phyloP scores from a whole-genome alignment of 2,113 vertebrate species.

The Sorex araneus region DNA sequence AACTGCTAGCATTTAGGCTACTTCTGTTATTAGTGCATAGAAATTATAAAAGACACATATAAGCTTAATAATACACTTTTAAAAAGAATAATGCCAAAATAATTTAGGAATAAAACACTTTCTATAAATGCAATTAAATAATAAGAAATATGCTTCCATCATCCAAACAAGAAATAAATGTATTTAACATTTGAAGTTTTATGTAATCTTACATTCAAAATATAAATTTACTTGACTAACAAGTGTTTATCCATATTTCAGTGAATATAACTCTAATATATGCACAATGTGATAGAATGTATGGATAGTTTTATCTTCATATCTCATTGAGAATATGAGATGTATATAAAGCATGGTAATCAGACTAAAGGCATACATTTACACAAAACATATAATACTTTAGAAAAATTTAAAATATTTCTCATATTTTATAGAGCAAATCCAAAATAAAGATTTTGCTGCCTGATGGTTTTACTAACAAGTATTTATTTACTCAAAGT shows the following conservation, averaged over 20 bases:
- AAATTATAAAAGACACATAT: conserved; percentile 28
- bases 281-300: not conserved
- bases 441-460: conserved; percentile 21
- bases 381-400: conserved; percentile 64
- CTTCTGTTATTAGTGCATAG: not conserved
- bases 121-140: conserved; percentile 18
- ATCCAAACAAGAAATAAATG: conserved; percentile 12
- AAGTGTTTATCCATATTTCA: not conserved
- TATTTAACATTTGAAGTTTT: conserved; percentile 17
- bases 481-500: not conserved
- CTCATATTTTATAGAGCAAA: conserved; percentile 62
- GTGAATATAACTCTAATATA: not conserved
- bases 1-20: not conserved
- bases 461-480: not conserved
- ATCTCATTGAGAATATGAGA: not conserved
- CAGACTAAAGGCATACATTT: conserved; percentile 9
- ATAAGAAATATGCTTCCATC: not conserved
- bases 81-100: conserved; percentile 33
- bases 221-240: not conserved
- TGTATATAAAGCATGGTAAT: not conserved
- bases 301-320: not conserved
- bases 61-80: conserved; percentile 36
- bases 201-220: conserved; percentile 31
- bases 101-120: conserved; percentile 33
- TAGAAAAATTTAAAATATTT: conserved; percentile 79